Conservation (phyloP, 2,113 vertebrate species). For the Strix uralensis region DNA sequence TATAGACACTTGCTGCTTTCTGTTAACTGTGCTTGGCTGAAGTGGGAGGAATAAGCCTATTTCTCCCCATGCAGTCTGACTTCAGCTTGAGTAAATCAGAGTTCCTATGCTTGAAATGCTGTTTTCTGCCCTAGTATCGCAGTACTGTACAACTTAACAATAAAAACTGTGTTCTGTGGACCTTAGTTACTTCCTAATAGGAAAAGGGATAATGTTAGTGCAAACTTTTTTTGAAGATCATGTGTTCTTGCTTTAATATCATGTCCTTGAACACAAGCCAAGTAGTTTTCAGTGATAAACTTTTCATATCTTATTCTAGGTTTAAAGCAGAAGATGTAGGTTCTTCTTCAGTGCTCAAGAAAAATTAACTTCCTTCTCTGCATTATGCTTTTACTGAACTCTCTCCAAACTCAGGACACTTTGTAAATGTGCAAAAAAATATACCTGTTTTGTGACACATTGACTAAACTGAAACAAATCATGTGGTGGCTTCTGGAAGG, state of each 20-base stretch:
- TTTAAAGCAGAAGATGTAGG: background rate
- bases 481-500: background rate
- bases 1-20: background rate
- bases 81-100: background rate
- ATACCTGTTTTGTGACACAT: background rate
- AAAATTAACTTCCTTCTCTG: background rate
- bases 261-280: background rate
- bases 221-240: background rate
- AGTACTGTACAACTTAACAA: background rate
- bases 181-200: background rate
- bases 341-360: background rate
- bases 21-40: background rate
- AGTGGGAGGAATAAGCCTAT: background rate
- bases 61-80: background rate
- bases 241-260: background rate
- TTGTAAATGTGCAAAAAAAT: background rate
- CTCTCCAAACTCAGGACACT: background rate
- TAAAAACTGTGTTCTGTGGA: background rate
- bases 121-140: background rate
- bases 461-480: background rate
- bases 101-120: background rate
- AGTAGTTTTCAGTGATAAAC: background rate
- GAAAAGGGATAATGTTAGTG: background rate
- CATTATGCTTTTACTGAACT: background rate
- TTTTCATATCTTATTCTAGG: background rate